These are phyloP conservation scores for Brienomyrus brachyistius DNA, from an alignment of 2,113 vertebrate genomes.

Conservation along the genomic window DNA sequence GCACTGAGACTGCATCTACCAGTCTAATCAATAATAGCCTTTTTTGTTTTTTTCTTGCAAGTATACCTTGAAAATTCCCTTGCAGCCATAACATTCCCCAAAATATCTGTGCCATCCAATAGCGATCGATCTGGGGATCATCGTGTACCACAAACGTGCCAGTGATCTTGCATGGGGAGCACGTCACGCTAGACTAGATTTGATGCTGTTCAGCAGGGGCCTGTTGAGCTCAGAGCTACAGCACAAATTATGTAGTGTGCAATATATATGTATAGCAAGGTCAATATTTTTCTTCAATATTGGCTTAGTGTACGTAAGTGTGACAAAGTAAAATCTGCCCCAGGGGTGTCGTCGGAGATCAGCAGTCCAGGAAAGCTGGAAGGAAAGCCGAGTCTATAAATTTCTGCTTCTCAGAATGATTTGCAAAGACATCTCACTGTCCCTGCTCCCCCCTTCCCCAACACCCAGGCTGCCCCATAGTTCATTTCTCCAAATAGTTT, in stretches of 20 bases:
- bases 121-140: neutral
- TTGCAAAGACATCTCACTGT: neutral
- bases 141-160: neutral
- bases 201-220: neutral
- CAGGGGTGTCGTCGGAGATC: neutral
- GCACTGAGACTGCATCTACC: neutral
- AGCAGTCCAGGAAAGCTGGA: neutral
- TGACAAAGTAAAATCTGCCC: neutral
- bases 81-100: neutral
- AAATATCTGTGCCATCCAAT: neutral
- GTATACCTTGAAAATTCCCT: neutral
- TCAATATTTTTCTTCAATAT: slow-evolving; percentile 23
- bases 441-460: neutral
- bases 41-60: neutral
- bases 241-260: neutral
- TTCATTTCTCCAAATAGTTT: neutral
- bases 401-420: neutral
- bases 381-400: neutral
- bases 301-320: slow-evolving; percentile 11
- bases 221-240: neutral
- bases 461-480: neutral
- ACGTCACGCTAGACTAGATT: neutral
- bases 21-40: neutral
- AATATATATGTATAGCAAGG: neutral
- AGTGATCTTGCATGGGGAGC: neutral